Evolutionary conservation across 2,113 vertebrate genomes (phyloP), one percentile per base, ranked within the genome.

Genomic region (Anthoscopus minutus): DNA sequence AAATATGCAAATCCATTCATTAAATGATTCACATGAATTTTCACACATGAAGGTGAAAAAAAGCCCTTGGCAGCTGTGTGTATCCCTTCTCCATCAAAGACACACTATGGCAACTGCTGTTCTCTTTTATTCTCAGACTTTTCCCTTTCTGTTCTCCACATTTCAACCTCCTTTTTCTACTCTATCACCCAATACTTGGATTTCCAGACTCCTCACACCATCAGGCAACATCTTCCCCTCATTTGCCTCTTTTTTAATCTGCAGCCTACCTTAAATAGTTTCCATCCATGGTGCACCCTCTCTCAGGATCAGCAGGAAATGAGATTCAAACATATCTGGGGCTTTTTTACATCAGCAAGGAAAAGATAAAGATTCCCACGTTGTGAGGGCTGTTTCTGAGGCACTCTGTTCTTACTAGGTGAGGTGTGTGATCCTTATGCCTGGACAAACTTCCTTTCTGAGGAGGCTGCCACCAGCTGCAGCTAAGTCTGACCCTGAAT

Each of bases 1-100:
- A 95, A 96, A 86, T 94, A 94, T 94, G 96, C 61, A 90, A 95
- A 95, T 95, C 61, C 0, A 0, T 24, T 90, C 48, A 94, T 93
- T 93, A 95, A 96, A 93, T 88, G 92, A 78, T 81, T 93, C 85
- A 88, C 51, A 56, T 74, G 56, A 81, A 86, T 94, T 89, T 89
- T 80, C 54, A 92, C 50, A 89, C n/a, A 83, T 64, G 51, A 94
- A 96, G 74, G 56, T 88, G 14, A 24, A 48, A 78, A 76, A 62
- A 81, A 7, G 1, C 2, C 8, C 61, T 79, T 91, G 86, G 57
- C 91, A 95, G 65, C 91, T 92, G 73, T 64, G 17, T 79, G 21
- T 86, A 61, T 69, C 20, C n/a, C 79, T 53, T 91, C 76, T 86
- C 81, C 53, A 92, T 92, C 91, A 94, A 95, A 96, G 80, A 45